Evolutionary conservation across 2,797 vertebrate genomes (phyloP).

Genomic region (Peromyscus nudipes): DNA sequence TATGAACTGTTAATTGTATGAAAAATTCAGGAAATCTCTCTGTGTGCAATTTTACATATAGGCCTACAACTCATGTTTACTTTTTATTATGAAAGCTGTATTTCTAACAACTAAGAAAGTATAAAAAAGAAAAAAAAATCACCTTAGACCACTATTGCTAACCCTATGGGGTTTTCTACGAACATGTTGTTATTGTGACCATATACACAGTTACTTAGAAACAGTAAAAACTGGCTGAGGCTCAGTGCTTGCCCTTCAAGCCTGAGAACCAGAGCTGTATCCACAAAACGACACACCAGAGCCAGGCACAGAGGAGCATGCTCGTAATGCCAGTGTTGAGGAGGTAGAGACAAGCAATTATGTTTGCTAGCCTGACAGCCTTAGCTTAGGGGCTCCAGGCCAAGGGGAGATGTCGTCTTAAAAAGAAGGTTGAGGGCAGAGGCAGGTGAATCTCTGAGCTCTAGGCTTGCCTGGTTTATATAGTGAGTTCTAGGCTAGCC

Average conservation of each 20-base stretch:
- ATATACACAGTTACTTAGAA: conserved; percentile 2
- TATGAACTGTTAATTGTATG: not conserved
- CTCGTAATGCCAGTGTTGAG: not conserved
- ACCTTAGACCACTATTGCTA: not conserved
- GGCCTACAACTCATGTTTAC: conserved; percentile 4
- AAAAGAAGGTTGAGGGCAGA: not conserved
- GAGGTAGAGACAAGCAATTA: not conserved
- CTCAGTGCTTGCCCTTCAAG: not conserved
- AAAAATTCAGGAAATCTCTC: conserved; percentile 42
- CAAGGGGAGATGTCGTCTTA: not conserved
- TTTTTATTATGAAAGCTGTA: conserved; percentile 49
- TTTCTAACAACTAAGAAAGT: conserved; percentile 41
- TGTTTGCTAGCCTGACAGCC: not conserved
- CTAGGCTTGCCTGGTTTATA: not conserved
- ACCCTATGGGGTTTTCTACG: not conserved
- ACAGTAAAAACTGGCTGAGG: not conserved
- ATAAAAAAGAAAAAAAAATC: not conserved
- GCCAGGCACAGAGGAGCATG: not conserved
- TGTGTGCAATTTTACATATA: not conserved
- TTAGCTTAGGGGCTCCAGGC: not conserved
- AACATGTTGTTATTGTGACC: conserved; percentile 9
- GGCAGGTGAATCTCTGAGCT: too few relatives aligned
- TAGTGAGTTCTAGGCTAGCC: not conserved
- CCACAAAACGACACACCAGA: not conserved
- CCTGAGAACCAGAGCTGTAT: not conserved